phyloP scores from a whole-genome alignment of 37 sponge, comb jelly and placozoan genomes.

The Aphrocallistes beatrix region DNA sequence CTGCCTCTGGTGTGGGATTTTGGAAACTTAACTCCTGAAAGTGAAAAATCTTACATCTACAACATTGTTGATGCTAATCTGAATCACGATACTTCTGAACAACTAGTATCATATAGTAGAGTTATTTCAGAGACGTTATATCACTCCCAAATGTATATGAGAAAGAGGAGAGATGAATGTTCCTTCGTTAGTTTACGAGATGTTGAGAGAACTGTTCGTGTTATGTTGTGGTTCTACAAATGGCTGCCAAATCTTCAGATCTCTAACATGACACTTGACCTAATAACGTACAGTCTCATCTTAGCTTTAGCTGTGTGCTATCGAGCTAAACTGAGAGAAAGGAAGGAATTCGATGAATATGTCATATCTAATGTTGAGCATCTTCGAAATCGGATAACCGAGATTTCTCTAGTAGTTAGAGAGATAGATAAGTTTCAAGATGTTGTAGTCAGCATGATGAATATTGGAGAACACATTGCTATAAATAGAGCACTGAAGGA shows the following conservation, averaged over 20 bases:
- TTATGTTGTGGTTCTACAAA: slow-evolving; percentile 26
- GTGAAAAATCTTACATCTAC: background rate
- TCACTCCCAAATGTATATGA: slow-evolving; percentile 18
- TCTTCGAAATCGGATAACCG: background rate
- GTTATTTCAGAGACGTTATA: slow-evolving; percentile 9
- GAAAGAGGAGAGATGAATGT: slow-evolving; percentile 25
- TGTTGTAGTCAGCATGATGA: slow-evolving; percentile 20
- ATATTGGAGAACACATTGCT: slow-evolving; percentile 24
- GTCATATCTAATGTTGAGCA: background rate
- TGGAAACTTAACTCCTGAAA: slow-evolving; percentile 23
- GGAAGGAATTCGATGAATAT: background rate
- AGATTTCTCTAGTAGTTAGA: background rate
- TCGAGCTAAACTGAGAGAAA: slow-evolving; percentile 25
- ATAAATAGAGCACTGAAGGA: slow-evolving; percentile 29
- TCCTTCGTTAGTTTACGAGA: slow-evolving; percentile 28
- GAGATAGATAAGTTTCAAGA: slow-evolving; percentile 20
- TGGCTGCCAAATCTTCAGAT: background rate
- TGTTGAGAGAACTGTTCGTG: slow-evolving; percentile 20
- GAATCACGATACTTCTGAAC: background rate
- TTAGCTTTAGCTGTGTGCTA: slow-evolving; percentile 24
- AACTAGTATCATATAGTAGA: background rate
- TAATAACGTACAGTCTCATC: slow-evolving; percentile 17
- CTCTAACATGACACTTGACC: background rate
- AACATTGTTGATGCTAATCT: background rate
- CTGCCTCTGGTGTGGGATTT: slow-evolving; percentile 27